A percentile compares a stretch with the other conserved stretches of the same genome.
These are phyloP conservation scores for Drosophila formosana DNA, from an alignment of 2,888 invertebrate species.

Conservation along the genomic window DNA sequence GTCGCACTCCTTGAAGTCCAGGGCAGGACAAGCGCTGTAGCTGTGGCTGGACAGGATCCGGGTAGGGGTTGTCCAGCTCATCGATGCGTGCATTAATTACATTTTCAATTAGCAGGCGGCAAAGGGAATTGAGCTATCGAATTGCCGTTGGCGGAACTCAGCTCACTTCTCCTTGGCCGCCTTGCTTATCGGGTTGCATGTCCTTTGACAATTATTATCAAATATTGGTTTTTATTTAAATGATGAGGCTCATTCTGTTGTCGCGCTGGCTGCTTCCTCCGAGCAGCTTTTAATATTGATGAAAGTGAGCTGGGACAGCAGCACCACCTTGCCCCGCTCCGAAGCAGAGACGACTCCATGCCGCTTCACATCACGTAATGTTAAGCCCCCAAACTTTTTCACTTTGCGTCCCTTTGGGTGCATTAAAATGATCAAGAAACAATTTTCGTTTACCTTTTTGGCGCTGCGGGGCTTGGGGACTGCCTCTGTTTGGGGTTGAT, in stretches of 20 bases:
- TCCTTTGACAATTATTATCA: constrained; percentile 77
- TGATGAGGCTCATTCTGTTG: constrained; percentile 50
- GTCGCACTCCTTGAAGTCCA: constrained; percentile 59
- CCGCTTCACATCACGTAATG: constrained; percentile 69
- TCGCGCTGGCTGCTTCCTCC: constrained; percentile 3
- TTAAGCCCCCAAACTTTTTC: constrained; percentile 59
- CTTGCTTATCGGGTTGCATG: constrained; percentile 63
- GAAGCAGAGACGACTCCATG: constrained; percentile 26
- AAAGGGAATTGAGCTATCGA: constrained; percentile 82
- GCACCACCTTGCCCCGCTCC: background rate
- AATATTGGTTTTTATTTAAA: constrained; percentile 76
- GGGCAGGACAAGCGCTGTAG: constrained; percentile 20
- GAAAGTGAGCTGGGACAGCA: constrained; percentile 54
- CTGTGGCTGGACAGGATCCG: constrained; percentile 16
- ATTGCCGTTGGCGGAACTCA: constrained; percentile 63
- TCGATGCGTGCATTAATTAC: constrained; percentile 80
- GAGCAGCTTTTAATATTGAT: constrained; percentile 73
- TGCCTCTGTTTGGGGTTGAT: constrained; percentile 15
- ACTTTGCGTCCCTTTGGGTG: constrained; percentile 80
- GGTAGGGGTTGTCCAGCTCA: constrained; percentile 29
- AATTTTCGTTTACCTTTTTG: constrained; percentile 82
- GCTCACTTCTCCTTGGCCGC: constrained; percentile 1
- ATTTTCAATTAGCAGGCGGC: constrained; percentile 79
- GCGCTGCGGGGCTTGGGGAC: constrained; percentile 41
- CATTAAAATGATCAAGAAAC: constrained; percentile 85